Conservation (phyloP, 2,113 vertebrate species). For the Eclectus roratus region DNA sequence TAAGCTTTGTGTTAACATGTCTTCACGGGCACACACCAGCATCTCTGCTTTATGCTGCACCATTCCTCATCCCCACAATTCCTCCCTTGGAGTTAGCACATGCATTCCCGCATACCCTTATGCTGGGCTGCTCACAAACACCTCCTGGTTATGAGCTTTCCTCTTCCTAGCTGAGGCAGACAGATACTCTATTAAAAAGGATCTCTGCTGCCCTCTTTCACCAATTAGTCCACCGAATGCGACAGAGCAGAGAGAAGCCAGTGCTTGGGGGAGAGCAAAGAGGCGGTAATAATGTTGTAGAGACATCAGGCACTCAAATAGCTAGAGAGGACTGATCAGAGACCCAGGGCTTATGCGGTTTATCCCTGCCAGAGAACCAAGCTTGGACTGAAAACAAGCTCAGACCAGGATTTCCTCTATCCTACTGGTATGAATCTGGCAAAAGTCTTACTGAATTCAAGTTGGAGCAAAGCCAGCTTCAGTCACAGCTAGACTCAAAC, state of each 20-base stretch:
- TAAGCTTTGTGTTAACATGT: background rate
- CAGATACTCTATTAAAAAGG: background rate
- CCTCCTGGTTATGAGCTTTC: background rate
- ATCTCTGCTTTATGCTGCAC: background rate
- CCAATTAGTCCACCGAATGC: background rate
- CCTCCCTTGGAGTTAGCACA: background rate
- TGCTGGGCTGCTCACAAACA: background rate
- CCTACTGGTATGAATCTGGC: background rate
- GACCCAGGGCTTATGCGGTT: background rate
- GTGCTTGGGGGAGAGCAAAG: background rate
- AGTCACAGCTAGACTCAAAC: background rate
- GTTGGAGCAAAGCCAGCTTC: background rate
- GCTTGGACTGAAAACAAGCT: background rate
- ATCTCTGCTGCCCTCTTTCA: constrained; percentile 63
- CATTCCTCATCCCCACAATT: background rate
- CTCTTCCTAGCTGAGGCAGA: background rate
- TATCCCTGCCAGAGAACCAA: background rate
- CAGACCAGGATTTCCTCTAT: background rate
- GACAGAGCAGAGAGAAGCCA: background rate
- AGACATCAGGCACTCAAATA: background rate
- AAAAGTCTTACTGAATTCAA: background rate
- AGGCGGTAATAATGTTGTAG: background rate
- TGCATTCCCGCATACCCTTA: background rate
- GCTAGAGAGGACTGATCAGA: background rate
- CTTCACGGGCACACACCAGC: background rate